Percentiles rank a stretch among this genome's conserved stretches.
Evolutionary conservation across 2,113 vertebrate species (phyloP).

Genomic region (Lagenorhynchus albirostris): DNA sequence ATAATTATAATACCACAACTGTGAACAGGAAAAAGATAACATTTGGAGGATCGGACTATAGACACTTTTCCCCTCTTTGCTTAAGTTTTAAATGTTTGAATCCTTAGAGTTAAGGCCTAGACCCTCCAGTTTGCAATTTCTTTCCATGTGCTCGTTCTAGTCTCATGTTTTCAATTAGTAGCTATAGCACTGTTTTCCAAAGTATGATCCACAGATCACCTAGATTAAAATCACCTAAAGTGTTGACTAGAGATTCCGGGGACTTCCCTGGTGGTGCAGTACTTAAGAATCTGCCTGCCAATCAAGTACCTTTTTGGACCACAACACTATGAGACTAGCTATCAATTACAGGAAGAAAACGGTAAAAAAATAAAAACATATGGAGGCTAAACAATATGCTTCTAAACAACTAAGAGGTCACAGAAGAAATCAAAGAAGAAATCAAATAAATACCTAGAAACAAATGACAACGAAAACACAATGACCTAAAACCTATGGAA

Average conservation of each 20-base stretch:
- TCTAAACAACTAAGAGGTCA: too few relatives aligned
- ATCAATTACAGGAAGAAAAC: too few relatives aligned
- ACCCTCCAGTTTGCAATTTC: background rate
- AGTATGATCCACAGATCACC: background rate
- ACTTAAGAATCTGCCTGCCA: too few relatives aligned
- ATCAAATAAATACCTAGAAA: too few relatives aligned
- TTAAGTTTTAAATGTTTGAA: background rate
- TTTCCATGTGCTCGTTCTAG: background rate
- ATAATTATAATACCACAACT: background rate
- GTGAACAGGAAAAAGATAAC: background rate
- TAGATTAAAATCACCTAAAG: background rate
- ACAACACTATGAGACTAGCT: too few relatives aligned
- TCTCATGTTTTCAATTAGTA: background rate
- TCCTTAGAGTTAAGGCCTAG: background rate
- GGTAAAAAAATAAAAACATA: too few relatives aligned
- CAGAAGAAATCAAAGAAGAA: too few relatives aligned
- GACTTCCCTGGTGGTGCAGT: too few relatives aligned
- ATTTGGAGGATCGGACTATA: background rate
- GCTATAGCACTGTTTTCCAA: background rate
- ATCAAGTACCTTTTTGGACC: too few relatives aligned
- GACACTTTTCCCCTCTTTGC: background rate
- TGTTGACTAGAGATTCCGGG: background rate
- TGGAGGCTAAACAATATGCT: too few relatives aligned
- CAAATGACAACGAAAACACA: too few relatives aligned
- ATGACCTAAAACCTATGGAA: too few relatives aligned